These are phyloP conservation scores for Drosophila falleni DNA, from an alignment of 2,888 invertebrate genomes.

Conservation along the genomic window DNA sequence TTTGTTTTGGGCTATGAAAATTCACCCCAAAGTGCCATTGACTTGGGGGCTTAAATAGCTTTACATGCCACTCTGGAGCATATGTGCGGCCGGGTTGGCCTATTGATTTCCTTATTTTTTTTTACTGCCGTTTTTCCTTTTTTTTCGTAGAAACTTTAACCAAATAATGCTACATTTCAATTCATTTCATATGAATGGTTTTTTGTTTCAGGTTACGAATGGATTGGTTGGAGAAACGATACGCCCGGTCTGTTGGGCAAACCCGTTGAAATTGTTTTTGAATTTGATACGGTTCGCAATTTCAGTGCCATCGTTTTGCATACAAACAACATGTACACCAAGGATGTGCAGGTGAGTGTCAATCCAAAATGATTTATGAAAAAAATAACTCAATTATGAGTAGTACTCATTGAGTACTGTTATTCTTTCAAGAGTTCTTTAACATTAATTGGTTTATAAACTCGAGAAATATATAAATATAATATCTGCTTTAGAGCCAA, in stretches of 20 bases:
- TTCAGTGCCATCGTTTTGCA: slow-evolving; percentile 91
- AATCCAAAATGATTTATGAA: slow-evolving; percentile 29
- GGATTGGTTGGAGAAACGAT: slow-evolving; percentile 93
- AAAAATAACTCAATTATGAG: no score
- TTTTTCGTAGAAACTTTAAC: slow-evolving; percentile 16
- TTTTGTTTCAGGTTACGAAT: slow-evolving; percentile 89
- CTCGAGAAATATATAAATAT: no score
- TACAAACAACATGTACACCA: slow-evolving; percentile 91
- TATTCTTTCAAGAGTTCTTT: background rate
- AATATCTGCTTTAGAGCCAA: background rate
- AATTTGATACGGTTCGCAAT: slow-evolving; percentile 91
- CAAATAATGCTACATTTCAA: slow-evolving; percentile 41
- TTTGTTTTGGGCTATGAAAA: slow-evolving; percentile 68
- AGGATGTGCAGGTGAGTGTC: slow-evolving; percentile 90
- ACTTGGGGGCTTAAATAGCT: slow-evolving; percentile 71
- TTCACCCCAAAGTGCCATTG: slow-evolving; percentile 68
- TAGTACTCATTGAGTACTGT: no score
- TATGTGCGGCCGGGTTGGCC: slow-evolving; percentile 49
- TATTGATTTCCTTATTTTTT: slow-evolving; percentile 43
- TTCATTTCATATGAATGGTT: slow-evolving; percentile 38
- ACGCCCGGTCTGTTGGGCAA: slow-evolving; percentile 88
- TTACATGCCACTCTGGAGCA: slow-evolving; percentile 60
- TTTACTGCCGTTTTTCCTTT: background rate
- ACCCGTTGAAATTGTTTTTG: slow-evolving; percentile 91
- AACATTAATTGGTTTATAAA: no score